A percentile compares a stretch with the other conserved stretches of the same genome.
Evolutionary conservation across 2,888 invertebrate species (phyloP).

Genomic region (Trichacis sp.): DNA sequence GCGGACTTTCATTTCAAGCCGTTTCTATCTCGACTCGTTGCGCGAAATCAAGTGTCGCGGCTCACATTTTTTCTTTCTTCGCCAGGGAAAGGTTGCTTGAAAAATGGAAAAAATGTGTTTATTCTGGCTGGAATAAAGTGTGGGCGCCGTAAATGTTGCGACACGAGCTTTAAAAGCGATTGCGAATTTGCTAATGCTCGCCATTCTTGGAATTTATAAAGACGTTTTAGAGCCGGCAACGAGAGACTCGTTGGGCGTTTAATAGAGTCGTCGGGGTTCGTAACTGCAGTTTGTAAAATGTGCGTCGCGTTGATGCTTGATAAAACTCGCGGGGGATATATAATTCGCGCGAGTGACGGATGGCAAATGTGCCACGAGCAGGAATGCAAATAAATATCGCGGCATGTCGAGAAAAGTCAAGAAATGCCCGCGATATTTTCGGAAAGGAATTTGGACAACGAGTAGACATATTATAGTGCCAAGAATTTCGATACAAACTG

Average conservation of each 20-base stretch:
- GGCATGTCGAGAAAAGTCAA: slow-evolving; percentile 26
- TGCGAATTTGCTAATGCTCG: slow-evolving; percentile 27
- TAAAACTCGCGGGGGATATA: slow-evolving; percentile 14
- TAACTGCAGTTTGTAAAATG: too few relatives aligned
- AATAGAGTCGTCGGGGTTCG: neutral
- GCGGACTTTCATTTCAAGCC: too few relatives aligned
- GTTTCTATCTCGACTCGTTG: too few relatives aligned
- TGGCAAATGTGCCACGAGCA: slow-evolving; percentile 16
- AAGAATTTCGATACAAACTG: slow-evolving; percentile 45
- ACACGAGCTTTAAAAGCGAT: too few relatives aligned
- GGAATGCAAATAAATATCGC: slow-evolving; percentile 37
- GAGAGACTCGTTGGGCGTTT: neutral
- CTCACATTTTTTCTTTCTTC: too few relatives aligned
- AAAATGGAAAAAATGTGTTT: too few relatives aligned
- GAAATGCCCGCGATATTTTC: slow-evolving; percentile 44
- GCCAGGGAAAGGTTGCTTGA: too few relatives aligned
- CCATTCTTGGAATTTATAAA: slow-evolving; percentile 36
- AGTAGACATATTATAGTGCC: slow-evolving; percentile 37
- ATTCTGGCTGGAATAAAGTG: too few relatives aligned
- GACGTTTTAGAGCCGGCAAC: slow-evolving; percentile 33
- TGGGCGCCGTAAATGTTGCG: too few relatives aligned
- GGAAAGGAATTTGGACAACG: slow-evolving; percentile 38
- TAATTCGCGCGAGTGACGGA: slow-evolving; percentile 11
- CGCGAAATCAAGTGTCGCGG: too few relatives aligned
- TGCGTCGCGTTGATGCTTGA: neutral